These are phyloP conservation scores for Yponomeuta malinellus DNA, from an alignment of 2,888 invertebrate species.

Conservation along the genomic window DNA sequence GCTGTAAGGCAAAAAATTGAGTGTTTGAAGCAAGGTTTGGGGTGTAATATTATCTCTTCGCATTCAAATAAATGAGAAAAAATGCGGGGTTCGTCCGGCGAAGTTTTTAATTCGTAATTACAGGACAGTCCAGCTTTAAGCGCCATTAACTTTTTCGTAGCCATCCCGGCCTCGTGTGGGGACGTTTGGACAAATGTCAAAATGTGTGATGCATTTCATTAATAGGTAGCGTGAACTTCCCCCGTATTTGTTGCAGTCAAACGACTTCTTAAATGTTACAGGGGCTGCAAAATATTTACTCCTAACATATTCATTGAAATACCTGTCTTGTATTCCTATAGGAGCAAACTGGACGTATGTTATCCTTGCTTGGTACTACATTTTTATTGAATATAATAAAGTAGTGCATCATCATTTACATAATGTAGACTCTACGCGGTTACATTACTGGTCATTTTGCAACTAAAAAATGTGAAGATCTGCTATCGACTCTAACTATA, in stretches of 20 bases:
- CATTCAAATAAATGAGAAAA: slow-evolving; percentile 72
- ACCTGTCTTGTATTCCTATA: too few relatives aligned
- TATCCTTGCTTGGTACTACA: too few relatives aligned
- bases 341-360: too few relatives aligned
- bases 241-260: neutral
- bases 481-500: too few relatives aligned
- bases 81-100: slow-evolving; percentile 61
- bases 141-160: slow-evolving; percentile 69
- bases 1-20: slow-evolving; percentile 5
- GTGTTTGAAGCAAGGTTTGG: slow-evolving; percentile 34
- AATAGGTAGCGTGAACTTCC: neutral
- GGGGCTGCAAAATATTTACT: neutral
- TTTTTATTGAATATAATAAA: too few relatives aligned
- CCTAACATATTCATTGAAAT: too few relatives aligned
- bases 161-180: slow-evolving; percentile 58
- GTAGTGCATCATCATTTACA: too few relatives aligned
- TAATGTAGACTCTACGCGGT: too few relatives aligned
- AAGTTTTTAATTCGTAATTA: slow-evolving; percentile 76
- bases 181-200: slow-evolving; percentile 2
- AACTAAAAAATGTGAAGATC: too few relatives aligned
- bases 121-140: slow-evolving; percentile 71
- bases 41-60: slow-evolving; percentile 66
- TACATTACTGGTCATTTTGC: too few relatives aligned
- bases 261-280: neutral
- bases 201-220: slow-evolving; percentile 15